Base-by-base conservation (phyloP, 2,888 invertebrate species). In the Lydus trimaculatus region DNA sequence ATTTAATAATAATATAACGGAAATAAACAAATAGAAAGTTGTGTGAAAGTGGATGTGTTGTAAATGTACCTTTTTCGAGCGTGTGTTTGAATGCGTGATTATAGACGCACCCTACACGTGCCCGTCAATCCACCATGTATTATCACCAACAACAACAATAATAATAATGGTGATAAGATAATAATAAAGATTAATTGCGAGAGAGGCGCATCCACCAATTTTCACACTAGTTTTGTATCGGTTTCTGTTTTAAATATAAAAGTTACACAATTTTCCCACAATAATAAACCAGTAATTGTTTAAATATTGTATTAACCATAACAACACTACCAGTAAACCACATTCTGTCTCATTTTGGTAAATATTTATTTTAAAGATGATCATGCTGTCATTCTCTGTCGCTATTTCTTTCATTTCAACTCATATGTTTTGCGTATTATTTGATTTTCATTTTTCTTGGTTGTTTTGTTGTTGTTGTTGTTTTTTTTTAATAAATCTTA, bases 11-110 rank as follows among this genome's bases (percentile, higher is more conserved):
- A n/a, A n/a, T 48, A 9, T 1, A 48, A 48, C 20, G 3, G 17
- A 20, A 48, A 48, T 11, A 20, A 33, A 33, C 11, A 61, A 61
- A 36, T 61, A 61, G 61, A 61, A 61, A 61, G 61, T 39, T 61
- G 20, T 39, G 61, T 61, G 61, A 61, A 61, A 61, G 61, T 61
- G 20, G 9, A 36, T 61, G 61, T 36, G 36, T 61, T 36, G 36
- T 61, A 61, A 60, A 17, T 23, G 1, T 31, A 15, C 13, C 52
- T 52, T 25, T 25, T 25, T 52, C 25, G 48, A 11, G 36, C 15
- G 36, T 28, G 28, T 28, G 36, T 36, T 1, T 36, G 36, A 6
- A 20, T 48, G 48, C 20, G 20, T 52, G 25, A 52, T 52, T 52
- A 8, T 17, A 25, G 52, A 25, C 52, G 52, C 52, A 52, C 52